Conservation (phyloP, 2,113 vertebrate genomes). For the Gambusia holbrooki region DNA sequence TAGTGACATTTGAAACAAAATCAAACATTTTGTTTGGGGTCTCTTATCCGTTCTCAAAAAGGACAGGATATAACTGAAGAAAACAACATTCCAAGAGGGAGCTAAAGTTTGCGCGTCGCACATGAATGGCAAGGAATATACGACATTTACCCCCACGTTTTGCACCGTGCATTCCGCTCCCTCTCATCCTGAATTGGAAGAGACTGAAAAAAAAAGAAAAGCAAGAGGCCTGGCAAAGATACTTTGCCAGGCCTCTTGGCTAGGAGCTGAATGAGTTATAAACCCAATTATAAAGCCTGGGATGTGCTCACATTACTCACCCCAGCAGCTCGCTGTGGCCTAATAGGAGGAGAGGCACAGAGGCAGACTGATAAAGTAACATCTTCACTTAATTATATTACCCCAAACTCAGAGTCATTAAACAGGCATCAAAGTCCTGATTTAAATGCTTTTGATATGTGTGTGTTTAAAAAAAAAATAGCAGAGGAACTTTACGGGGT, state of each 20-base stretch:
- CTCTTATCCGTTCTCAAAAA: neutral
- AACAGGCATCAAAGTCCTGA: slow-evolving; percentile 40
- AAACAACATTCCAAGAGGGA: neutral
- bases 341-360: slow-evolving; percentile 12
- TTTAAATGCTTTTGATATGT: slow-evolving; percentile 1
- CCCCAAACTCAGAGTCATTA: slow-evolving; percentile 43
- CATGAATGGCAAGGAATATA: neutral
- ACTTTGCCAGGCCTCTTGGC: slow-evolving; percentile 10
- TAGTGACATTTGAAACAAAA: neutral
- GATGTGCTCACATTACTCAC: slow-evolving; percentile 56
- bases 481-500: neutral
- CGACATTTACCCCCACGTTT: slow-evolving; percentile 19
- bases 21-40: neutral
- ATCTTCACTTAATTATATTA: slow-evolving; percentile 48
- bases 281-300: slow-evolving; percentile 58
- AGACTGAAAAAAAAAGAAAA: neutral
- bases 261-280: slow-evolving; percentile 30
- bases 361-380: slow-evolving; percentile 14
- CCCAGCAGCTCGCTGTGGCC: slow-evolving; percentile 16
- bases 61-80: neutral
- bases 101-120: neutral
- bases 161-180: neutral
- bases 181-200: neutral
- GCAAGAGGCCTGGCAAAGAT: neutral
- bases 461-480: neutral